These are phyloP conservation scores for Centropristis striata DNA, from an alignment of 2,113 vertebrate species.

Conservation along the genomic window DNA sequence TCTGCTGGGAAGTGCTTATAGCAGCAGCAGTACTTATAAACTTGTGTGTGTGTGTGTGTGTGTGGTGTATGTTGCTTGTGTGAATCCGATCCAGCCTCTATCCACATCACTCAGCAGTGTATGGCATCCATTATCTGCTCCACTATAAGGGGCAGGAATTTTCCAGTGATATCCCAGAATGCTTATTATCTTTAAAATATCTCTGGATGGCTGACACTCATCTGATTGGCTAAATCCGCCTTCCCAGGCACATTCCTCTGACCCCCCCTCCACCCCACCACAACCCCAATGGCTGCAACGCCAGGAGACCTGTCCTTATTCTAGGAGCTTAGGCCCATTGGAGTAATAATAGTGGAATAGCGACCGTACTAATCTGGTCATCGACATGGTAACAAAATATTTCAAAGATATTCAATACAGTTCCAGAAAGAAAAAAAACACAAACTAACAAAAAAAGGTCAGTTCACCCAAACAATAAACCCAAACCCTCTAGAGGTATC, in stretches of 20 bases:
- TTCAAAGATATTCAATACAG: neutral
- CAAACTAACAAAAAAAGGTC: neutral
- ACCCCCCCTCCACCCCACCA: conserved; percentile 26
- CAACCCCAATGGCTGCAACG: conserved; percentile 18
- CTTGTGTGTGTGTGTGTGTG: conserved; percentile 41
- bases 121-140: conserved; percentile 77
- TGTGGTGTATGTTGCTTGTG: conserved; percentile 46
- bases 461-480: neutral
- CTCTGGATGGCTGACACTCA: conserved; percentile 75
- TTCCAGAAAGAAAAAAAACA: no score
- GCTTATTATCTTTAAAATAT: conserved; percentile 80
- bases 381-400: conserved; percentile 15
- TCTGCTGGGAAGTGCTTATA: conserved; percentile 68
- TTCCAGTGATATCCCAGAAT: conserved; percentile 77
- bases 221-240: conserved; percentile 79
- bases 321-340: conserved; percentile 36
- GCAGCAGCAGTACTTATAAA: conserved; percentile 57
- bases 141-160: conserved; percentile 73
- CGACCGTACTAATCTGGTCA: conserved; percentile 31
- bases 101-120: conserved; percentile 74
- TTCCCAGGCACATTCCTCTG: conserved; percentile 70
- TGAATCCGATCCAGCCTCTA: conserved; percentile 55
- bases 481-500: neutral
- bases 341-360: conserved; percentile 32
- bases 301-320: conserved; percentile 20